Conservation (phyloP, 1,140 invertebrate species). For the Psilanteris sp. region DNA sequence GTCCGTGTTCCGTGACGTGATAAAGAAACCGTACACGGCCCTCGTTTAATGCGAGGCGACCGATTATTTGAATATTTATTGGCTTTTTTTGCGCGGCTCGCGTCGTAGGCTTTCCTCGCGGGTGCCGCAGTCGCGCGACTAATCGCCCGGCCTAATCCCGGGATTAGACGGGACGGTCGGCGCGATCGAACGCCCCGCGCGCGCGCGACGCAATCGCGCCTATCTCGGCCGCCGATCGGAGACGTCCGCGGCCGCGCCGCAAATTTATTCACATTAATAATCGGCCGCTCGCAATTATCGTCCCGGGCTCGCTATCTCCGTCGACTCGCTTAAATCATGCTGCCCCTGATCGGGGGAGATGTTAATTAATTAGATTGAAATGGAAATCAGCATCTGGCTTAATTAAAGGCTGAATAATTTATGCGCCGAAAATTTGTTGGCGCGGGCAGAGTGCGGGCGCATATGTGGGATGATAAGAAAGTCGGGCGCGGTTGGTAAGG, state of each 20-base stretch:
- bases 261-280: slow-evolving; percentile 36
- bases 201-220: too few relatives aligned
- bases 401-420: slow-evolving; percentile 35
- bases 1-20: slow-evolving; percentile 44
- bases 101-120: slow-evolving; percentile 26
- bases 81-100: slow-evolving; percentile 3
- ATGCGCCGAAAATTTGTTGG: slow-evolving; percentile 9
- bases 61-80: slow-evolving; percentile 67
- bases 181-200: neutral
- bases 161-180: too few relatives aligned
- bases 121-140: too few relatives aligned
- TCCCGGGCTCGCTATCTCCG: slow-evolving; percentile 31
- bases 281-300: slow-evolving; percentile 24
- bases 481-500: too few relatives aligned
- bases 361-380: slow-evolving; percentile 54
- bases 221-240: too few relatives aligned
- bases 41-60: slow-evolving; percentile 36
- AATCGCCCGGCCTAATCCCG: too few relatives aligned
- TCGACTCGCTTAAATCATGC: slow-evolving; percentile 23
- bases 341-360: slow-evolving; percentile 9
- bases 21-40: slow-evolving; percentile 58
- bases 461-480: too few relatives aligned
- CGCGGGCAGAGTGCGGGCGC: neutral
- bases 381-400: slow-evolving; percentile 37
- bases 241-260: slow-evolving; percentile 2